phyloP scores from a whole-genome alignment of 2,888 invertebrate species.

The Autographa gamma region DNA sequence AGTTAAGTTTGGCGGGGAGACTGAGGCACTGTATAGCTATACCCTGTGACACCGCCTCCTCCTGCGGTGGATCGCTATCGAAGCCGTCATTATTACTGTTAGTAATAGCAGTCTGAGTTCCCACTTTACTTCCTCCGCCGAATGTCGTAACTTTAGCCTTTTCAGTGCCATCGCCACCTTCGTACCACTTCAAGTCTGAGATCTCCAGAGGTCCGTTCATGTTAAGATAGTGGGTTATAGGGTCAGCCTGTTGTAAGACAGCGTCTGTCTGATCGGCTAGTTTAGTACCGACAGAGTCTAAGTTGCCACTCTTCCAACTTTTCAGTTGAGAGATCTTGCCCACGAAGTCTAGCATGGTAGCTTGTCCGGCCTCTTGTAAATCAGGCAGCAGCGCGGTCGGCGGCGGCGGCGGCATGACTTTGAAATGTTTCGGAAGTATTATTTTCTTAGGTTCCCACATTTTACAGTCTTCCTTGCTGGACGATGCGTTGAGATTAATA shows the following conservation, averaged over 20 bases:
- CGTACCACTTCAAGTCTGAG: constrained; percentile 84
- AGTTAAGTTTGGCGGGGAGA: constrained; percentile 85
- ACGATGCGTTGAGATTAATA: constrained; percentile 85
- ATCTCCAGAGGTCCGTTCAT: constrained; percentile 86
- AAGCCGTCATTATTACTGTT: constrained; percentile 86
- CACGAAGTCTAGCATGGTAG: constrained; percentile 81
- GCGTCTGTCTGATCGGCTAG: constrained; percentile 83
- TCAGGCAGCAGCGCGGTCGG: constrained; percentile 77
- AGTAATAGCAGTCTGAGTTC: constrained; percentile 78
- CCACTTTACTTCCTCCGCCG: constrained; percentile 76
- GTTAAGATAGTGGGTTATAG: constrained; percentile 81
- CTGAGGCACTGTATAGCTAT: constrained; percentile 89
- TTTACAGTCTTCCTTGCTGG: constrained; percentile 83
- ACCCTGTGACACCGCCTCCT: constrained; percentile 81
- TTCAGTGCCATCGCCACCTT: constrained; percentile 79
- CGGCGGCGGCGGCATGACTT: constrained; percentile 78
- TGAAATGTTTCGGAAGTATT: constrained; percentile 79
- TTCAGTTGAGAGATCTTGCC: constrained; percentile 83
- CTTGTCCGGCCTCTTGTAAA: constrained; percentile 77
- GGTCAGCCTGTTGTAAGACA: constrained; percentile 74
- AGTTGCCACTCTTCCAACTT: constrained; percentile 81
- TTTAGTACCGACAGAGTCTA: constrained; percentile 83
- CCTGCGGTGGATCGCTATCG: constrained; percentile 82
- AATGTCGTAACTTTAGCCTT: constrained; percentile 79
- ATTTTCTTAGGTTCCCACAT: constrained; percentile 83